A percentile compares a stretch with the other conserved stretches of the same genome.
Conservation (phyloP, 1,140 invertebrate genomes). For the Drosophila kanapiae region DNA sequence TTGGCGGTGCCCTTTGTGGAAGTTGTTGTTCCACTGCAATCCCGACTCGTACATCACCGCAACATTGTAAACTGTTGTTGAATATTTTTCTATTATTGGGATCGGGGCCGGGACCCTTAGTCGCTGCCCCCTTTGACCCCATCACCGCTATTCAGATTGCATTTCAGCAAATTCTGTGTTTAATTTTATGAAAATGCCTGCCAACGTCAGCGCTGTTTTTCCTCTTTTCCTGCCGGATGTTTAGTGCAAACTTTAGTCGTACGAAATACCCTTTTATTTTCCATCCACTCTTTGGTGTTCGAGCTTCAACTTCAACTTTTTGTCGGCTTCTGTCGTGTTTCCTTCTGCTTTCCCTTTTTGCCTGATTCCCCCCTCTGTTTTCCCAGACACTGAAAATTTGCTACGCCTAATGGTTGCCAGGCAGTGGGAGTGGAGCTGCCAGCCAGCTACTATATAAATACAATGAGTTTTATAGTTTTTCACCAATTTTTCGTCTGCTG, state of each 20-base stretch:
- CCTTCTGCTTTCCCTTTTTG: constrained; percentile 16
- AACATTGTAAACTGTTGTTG: constrained; percentile 74
- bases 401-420: constrained; percentile 38
- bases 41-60: constrained; percentile 70
- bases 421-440: not conserved
- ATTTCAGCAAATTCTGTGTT: constrained; percentile 35
- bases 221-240: constrained; percentile 63
- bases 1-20: constrained; percentile 20
- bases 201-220: constrained; percentile 56
- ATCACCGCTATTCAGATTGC: constrained; percentile 28
- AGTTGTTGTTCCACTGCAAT: constrained; percentile 19
- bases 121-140: constrained; percentile 2
- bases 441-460: constrained; percentile 51
- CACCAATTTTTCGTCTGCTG: constrained; percentile 48
- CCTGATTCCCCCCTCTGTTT: not conserved
- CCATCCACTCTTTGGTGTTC: constrained; percentile 23
- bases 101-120: not conserved
- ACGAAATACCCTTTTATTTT: constrained; percentile 20
- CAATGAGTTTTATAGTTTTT: constrained; percentile 66
- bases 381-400: constrained; percentile 42
- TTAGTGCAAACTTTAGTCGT: constrained; percentile 65
- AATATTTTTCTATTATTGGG: constrained; percentile 78
- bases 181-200: constrained; percentile 69
- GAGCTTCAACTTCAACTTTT: constrained; percentile 54
- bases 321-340: constrained; percentile 59